These are phyloP conservation scores for Sipha maydis DNA, from an alignment of 2,888 invertebrate species.

Conservation along the genomic window DNA sequence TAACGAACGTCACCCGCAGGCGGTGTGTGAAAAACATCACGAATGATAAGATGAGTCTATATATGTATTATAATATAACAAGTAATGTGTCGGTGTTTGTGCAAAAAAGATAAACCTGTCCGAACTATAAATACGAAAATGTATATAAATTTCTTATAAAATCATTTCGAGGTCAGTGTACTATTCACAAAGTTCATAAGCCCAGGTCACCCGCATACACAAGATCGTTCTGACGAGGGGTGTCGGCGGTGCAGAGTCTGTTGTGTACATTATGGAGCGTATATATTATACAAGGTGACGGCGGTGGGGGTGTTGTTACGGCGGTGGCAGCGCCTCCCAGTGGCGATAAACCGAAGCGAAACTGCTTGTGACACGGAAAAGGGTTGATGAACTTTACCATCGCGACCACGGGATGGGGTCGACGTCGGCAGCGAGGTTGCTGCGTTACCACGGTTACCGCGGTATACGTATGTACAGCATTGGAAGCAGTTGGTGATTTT, in stretches of 20 bases:
- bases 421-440: not conserved
- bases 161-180: slow-evolving; percentile 59
- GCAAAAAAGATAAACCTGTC: not conserved
- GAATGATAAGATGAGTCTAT: not conserved
- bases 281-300: not conserved
- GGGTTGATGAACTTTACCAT: slow-evolving; percentile 59
- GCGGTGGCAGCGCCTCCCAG: slow-evolving; percentile 22
- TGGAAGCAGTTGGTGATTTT: not conserved
- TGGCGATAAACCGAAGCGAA: slow-evolving; percentile 45
- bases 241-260: slow-evolving; percentile 20
- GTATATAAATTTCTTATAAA: slow-evolving; percentile 1
- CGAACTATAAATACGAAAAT: not conserved
- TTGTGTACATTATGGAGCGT: not conserved
- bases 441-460: slow-evolving; percentile 51
- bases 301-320: not conserved
- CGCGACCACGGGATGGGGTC: slow-evolving; percentile 28
- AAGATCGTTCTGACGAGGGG: not conserved
- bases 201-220: slow-evolving; percentile 16
- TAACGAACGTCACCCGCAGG: not conserved
- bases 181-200: slow-evolving; percentile 54
- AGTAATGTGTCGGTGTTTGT: not conserved
- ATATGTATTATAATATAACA: not conserved
- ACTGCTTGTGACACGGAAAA: slow-evolving; percentile 49
- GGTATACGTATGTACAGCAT: not conserved
- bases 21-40: not conserved